These are phyloP conservation scores for Prionailurus viverrinus DNA, from an alignment of 2,113 vertebrate genomes.

Conservation along the genomic window DNA sequence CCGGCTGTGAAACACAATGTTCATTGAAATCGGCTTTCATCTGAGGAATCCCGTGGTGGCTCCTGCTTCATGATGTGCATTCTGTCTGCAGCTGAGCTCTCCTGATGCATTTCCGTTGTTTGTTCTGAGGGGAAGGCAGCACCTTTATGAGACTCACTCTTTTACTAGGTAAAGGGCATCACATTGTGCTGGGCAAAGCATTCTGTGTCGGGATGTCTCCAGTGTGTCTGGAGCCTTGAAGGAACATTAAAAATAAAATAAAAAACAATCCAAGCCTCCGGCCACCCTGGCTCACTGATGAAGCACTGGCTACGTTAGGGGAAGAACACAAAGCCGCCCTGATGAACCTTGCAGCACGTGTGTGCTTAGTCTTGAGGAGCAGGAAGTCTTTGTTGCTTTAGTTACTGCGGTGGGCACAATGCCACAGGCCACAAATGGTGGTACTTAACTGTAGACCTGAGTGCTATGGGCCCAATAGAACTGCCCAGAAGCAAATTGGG, in stretches of 20 bases:
- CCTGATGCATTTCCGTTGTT: conserved; percentile 91
- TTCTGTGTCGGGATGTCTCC: conserved; percentile 81
- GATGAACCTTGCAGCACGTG: neutral
- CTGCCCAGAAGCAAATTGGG: neutral
- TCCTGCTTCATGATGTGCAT: conserved; percentile 79
- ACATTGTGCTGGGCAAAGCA: conserved; percentile 77
- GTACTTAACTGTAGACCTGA: neutral
- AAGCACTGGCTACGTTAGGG: neutral
- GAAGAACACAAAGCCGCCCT: neutral
- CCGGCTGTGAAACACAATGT: conserved; percentile 90
- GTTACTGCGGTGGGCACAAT: neutral
- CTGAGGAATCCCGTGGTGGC: conserved; percentile 83
- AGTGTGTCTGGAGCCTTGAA: conserved; percentile 77
- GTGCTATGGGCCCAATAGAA: neutral
- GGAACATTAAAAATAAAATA: conserved; percentile 73
- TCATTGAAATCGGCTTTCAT: conserved; percentile 89
- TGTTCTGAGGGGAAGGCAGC: conserved; percentile 88
- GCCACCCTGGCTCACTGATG: neutral
- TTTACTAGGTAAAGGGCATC: conserved; percentile 84
- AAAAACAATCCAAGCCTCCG: neutral
- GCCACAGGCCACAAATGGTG: neutral
- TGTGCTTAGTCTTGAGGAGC: neutral
- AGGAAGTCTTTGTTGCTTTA: conserved; percentile 42
- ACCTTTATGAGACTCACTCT: conserved; percentile 83
- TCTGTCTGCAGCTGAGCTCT: conserved; percentile 84